A percentile compares a stretch with the other conserved stretches of the same genome.
Conservation (phyloP, 2,797 vertebrate species). For the Halcyon smyrnensis region DNA sequence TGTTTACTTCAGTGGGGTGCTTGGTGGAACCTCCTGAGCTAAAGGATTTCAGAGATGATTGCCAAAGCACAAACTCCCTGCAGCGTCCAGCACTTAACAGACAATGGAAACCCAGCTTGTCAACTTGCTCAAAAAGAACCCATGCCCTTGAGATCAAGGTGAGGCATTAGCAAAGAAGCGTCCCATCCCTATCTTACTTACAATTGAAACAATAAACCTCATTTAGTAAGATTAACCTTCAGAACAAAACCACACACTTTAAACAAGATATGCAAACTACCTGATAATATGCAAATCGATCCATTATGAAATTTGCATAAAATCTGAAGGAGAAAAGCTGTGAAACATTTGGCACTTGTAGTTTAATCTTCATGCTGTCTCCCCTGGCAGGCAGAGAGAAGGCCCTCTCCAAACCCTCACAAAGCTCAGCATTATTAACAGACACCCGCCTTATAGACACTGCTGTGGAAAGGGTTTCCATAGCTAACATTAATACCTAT, state of each 20-base stretch:
- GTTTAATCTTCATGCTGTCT: background rate
- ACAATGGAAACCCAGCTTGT: background rate
- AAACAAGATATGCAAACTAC: background rate
- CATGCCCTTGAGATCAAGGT: background rate
- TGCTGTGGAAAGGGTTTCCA: background rate
- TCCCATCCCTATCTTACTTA: background rate
- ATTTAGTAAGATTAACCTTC: background rate
- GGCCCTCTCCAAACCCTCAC: background rate
- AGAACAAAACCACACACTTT: background rate
- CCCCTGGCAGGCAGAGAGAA: background rate
- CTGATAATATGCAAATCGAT: background rate
- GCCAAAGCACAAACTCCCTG: background rate
- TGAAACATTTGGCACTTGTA: background rate
- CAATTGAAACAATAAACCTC: background rate
- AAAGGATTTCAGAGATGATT: background rate
- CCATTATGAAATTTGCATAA: constrained; percentile 31
- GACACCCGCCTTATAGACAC: background rate
- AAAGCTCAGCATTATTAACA: background rate
- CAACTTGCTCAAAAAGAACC: background rate
- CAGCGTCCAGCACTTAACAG: background rate
- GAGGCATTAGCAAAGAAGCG: background rate
- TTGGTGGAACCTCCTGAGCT: background rate
- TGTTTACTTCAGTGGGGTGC: background rate
- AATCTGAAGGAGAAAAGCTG: background rate
- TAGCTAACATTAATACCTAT: background rate